phyloP scores from a whole-genome alignment of 2,888 invertebrate genomes.

The Nomada flava region DNA sequence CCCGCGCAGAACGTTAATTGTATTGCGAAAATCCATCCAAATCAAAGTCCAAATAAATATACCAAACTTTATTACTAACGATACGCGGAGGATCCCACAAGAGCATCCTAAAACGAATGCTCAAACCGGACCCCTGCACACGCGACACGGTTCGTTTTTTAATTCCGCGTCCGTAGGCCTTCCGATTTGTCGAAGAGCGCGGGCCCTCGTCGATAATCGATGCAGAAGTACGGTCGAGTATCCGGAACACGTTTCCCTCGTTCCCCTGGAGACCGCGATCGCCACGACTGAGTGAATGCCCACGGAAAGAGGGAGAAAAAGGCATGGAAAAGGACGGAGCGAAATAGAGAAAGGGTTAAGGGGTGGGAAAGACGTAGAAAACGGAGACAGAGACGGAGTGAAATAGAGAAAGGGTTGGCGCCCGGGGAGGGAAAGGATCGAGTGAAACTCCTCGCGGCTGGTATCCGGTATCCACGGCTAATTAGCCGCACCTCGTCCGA shows the following conservation, averaged over 20 bases:
- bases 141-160: constrained; percentile 22
- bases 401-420: constrained; percentile 28
- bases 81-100: too few species aligned
- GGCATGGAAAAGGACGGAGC: not conserved
- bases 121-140: too few species aligned
- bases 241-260: constrained; percentile 67
- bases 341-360: constrained; percentile 32
- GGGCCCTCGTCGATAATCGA: constrained; percentile 57
- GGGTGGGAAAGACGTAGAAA: constrained; percentile 28
- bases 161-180: constrained; percentile 49
- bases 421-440: constrained; percentile 35
- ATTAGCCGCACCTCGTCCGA: constrained; percentile 66
- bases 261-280: constrained; percentile 65
- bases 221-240: constrained; percentile 64
- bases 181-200: constrained; percentile 53
- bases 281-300: constrained; percentile 62
- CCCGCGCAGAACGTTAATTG: too few species aligned
- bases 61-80: too few species aligned
- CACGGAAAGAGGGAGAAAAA: constrained; percentile 44
- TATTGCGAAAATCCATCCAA: too few species aligned
- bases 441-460: constrained; percentile 70
- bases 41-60: too few species aligned
- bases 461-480: constrained; percentile 71
- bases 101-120: too few species aligned
- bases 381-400: constrained; percentile 25